A percentile compares a stretch with the other conserved stretches of the same genome.
Conservation (phyloP, 2,113 vertebrate species). For the Cricetomys ansorgei region DNA sequence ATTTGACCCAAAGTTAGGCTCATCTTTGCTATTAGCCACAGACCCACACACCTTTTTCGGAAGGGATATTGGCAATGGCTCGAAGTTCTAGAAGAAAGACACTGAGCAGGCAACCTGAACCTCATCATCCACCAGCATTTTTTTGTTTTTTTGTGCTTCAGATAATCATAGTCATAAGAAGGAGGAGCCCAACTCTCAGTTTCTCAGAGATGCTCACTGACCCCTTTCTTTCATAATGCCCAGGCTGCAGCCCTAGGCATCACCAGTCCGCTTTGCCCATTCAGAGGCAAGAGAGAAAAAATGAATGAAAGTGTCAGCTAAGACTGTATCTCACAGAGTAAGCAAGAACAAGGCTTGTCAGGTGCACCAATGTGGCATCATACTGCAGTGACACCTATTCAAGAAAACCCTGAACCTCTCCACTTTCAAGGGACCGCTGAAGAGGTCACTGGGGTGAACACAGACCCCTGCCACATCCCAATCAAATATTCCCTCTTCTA, state of each 20-base stretch:
- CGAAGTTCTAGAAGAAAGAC: background rate
- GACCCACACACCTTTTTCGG: background rate
- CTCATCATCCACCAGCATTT: background rate
- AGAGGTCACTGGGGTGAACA: background rate
- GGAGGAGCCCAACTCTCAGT: background rate
- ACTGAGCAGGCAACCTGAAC: background rate
- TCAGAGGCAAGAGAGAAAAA: conserved; percentile 2
- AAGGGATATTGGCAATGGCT: background rate
- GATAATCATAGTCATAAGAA: background rate
- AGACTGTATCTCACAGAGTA: background rate
- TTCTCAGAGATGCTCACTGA: background rate
- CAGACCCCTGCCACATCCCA: background rate
- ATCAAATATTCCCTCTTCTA: background rate
- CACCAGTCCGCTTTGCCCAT: background rate
- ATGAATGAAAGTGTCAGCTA: conserved; percentile 2
- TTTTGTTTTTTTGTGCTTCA: background rate
- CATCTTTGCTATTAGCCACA: background rate
- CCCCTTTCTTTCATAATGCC: background rate
- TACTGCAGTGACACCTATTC: background rate
- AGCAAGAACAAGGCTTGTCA: background rate
- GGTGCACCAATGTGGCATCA: background rate
- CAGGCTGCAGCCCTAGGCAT: background rate
- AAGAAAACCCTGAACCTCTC: background rate
- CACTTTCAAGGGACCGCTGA: background rate
- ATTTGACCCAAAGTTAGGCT: background rate